These are phyloP conservation scores for Dicaeum eximium DNA, from an alignment of 2,113 vertebrate species.

Conservation along the genomic window DNA sequence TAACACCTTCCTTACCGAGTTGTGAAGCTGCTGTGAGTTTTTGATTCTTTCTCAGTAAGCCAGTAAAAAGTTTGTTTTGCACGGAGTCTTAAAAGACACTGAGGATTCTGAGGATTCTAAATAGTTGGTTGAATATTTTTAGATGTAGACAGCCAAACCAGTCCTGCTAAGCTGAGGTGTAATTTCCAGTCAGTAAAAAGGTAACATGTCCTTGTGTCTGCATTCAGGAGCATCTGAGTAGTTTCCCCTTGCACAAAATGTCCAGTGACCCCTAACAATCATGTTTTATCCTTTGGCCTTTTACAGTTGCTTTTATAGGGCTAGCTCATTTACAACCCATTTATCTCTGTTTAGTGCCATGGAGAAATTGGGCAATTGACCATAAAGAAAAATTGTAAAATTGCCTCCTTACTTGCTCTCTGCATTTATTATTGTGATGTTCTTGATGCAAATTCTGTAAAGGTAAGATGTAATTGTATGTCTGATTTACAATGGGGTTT, in stretches of 20 bases:
- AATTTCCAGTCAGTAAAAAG: background rate
- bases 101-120: background rate
- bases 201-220: background rate
- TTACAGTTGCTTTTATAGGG: conserved; percentile 45
- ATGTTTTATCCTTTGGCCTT: conserved; percentile 20
- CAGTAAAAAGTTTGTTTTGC: background rate
- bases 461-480: background rate
- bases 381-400: background rate
- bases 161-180: background rate
- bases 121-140: background rate
- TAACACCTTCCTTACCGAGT: background rate
- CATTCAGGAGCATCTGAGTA: background rate
- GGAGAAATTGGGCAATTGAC: background rate
- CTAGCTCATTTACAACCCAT: conserved; percentile 3
- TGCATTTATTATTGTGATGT: background rate
- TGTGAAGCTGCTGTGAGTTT: background rate
- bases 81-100: background rate
- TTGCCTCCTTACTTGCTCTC: background rate
- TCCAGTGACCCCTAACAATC: background rate
- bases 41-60: background rate
- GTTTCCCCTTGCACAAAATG: background rate
- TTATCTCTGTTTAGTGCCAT: background rate
- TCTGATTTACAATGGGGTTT: background rate
- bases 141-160: background rate
- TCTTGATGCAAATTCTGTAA: background rate